Evolutionary conservation across 1,140 invertebrate genomes (phyloP), one percentile per base, ranked within the genome.

Genomic region (Cyphomyrmex costatus): DNA sequence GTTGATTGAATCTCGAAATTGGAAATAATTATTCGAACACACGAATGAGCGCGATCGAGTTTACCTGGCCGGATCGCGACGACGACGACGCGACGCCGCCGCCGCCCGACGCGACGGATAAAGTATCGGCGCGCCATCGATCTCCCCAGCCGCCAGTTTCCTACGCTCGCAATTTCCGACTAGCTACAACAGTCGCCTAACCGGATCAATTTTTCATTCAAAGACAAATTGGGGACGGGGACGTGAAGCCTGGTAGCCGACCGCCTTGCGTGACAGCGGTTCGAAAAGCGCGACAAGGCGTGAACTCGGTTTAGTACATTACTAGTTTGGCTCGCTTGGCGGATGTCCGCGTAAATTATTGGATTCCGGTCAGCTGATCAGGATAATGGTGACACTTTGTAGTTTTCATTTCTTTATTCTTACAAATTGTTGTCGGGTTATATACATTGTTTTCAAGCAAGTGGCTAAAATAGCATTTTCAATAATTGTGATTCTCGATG

Each of bases 161-260:
- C 46, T 71, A 56, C 56, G 42, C 68, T 80, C 63, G 63, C 84
- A 74, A 78, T 80, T 71, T 87, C 73, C 82, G 68, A 85, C 61
- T 61, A 76, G 60, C 80, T 80, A 80, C 86, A 82, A 78, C 86
- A 86, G 79, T 77, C 86, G 78, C 86, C 65, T 87, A 85, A 87
- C 85, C 79, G 79, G 79, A 73, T 91, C 88, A 91, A 92, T 92
- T 92, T 89, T 89, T 92, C 86, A 91, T 84, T 78, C 85, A 65
- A 85, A 89, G 89, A 91, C 80, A 89, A 89, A 91, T 91, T 73
- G 87, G 78, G 56, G 58, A 70, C 76, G 42, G 79, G 56, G 68
- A 73, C 68, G 68, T 56, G 79, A 83, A 74, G 36, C 68, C 33
- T 27, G 68, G 68, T 49, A 74, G 68, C 24, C 79, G 68, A 83